These are phyloP conservation scores for Noctua pronuba DNA, from an alignment of 2,888 invertebrate species.

Conservation along the genomic window DNA sequence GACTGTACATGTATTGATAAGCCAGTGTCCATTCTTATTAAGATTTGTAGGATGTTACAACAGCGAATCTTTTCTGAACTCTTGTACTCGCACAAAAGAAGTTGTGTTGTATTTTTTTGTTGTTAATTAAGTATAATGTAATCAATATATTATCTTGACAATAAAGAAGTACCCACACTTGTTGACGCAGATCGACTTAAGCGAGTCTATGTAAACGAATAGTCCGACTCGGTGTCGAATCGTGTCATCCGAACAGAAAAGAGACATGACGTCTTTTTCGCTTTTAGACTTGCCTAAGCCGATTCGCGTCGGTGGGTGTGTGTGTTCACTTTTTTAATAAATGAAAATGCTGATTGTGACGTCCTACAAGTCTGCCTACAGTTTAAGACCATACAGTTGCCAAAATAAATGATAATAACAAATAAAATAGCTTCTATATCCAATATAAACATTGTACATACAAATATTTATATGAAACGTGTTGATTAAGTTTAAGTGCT, in stretches of 20 bases:
- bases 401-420: conserved; percentile 64
- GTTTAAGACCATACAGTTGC: conserved; percentile 58
- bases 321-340: not conserved
- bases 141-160: not conserved
- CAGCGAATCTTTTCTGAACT: not conserved
- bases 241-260: not conserved
- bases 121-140: not conserved
- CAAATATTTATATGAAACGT: conserved; percentile 75
- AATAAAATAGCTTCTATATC: conserved; percentile 55
- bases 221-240: not conserved
- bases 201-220: too few relatives aligned
- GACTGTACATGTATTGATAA: conserved; percentile 44
- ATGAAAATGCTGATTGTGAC: conserved; percentile 4
- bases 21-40: conserved; percentile 27
- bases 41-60: conserved; percentile 30
- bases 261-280: not conserved
- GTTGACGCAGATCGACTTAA: not conserved
- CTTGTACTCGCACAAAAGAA: not conserved
- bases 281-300: not conserved
- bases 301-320: not conserved
- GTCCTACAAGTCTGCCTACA: conserved; percentile 42
- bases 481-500: conserved; percentile 76
- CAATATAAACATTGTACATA: conserved; percentile 69
- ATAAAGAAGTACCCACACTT: not conserved
- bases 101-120: not conserved